Conservation (phyloP, 2,113 vertebrate genomes). For the Henicopernis longicauda region DNA sequence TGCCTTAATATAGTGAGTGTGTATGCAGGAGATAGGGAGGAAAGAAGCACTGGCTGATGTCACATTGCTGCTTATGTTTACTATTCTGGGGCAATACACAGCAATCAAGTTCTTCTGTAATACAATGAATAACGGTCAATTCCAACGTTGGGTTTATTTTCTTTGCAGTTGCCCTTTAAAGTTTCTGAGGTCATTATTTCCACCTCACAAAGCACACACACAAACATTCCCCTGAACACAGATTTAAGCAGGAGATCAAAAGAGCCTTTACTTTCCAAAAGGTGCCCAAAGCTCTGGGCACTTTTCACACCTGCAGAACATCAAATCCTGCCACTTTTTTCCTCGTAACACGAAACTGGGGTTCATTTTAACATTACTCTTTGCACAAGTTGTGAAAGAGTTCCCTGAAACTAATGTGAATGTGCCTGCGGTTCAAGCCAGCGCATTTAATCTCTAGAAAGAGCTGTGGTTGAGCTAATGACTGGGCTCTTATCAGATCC, state of each 20-base stretch:
- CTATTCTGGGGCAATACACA: background rate
- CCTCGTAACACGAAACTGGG: background rate
- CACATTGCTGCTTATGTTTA: background rate
- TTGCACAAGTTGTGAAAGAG: background rate
- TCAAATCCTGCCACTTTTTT: background rate
- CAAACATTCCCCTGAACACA: background rate
- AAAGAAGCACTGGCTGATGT: background rate
- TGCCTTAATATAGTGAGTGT: background rate
- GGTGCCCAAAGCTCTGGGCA: background rate
- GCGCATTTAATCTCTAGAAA: background rate
- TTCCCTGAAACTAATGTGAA: background rate
- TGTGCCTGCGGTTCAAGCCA: accelerated
- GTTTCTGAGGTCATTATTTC: background rate
- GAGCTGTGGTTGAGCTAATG: background rate
- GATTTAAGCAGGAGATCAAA: background rate
- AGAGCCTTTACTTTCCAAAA: background rate
- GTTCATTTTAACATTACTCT: background rate
- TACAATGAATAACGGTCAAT: background rate
- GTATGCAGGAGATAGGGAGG: background rate
- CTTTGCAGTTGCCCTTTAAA: background rate
- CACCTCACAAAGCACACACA: background rate
- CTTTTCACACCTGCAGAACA: background rate
- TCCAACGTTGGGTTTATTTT: background rate
- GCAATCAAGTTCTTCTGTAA: background rate
- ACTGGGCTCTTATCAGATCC: background rate